Conservation (phyloP, 2,888 invertebrate species). For the Pimpla rufipes region DNA sequence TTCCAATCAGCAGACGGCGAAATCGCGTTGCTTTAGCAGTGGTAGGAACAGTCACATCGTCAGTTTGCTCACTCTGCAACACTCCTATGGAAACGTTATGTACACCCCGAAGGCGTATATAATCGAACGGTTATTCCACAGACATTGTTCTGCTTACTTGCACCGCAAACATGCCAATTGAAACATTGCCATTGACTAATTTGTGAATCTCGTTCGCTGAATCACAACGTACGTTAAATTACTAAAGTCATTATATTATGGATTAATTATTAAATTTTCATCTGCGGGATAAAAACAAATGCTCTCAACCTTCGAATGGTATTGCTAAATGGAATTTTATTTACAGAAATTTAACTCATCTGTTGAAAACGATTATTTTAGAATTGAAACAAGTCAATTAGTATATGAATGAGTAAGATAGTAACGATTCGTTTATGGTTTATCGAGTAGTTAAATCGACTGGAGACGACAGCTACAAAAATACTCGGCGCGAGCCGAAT, state of each 20-base stretch:
- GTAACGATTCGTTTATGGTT: constrained; percentile 16
- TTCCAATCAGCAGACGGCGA: constrained; percentile 9
- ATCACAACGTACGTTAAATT: background rate
- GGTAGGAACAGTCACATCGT: constrained; percentile 32
- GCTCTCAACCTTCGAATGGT: background rate
- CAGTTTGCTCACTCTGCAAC: constrained; percentile 18
- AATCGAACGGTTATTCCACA: constrained; percentile 10
- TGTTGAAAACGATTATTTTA: background rate
- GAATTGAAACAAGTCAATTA: background rate
- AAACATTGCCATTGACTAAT: background rate
- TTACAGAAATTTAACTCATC: background rate
- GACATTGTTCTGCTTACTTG: constrained; percentile 33
- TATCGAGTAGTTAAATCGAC: constrained; percentile 18
- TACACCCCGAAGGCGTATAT: constrained; percentile 15
- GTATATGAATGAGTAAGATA: background rate
- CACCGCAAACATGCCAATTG: constrained; percentile 5
- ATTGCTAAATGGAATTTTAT: background rate
- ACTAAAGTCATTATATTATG: too few species aligned
- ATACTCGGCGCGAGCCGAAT: background rate
- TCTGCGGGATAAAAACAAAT: background rate
- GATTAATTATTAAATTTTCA: too few species aligned
- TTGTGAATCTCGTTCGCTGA: background rate
- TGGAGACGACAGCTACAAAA: constrained; percentile 19
- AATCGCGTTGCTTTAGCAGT: constrained; percentile 35
- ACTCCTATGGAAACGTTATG: constrained; percentile 2